Conservation (phyloP, 2,113 vertebrate species). For the Mystacornis crossleyi region DNA sequence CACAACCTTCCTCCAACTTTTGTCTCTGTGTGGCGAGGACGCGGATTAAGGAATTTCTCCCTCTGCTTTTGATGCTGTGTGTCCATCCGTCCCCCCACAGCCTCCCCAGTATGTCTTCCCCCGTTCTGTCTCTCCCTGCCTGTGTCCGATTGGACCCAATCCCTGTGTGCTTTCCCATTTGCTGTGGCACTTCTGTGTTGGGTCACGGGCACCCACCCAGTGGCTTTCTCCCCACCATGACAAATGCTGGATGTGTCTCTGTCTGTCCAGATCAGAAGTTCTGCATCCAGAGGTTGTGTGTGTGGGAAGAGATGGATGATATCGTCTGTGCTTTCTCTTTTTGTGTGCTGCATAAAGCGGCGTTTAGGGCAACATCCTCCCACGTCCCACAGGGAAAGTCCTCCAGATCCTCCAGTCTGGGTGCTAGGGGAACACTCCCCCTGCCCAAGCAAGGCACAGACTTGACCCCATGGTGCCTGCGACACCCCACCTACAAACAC, state of each 20-base stretch:
- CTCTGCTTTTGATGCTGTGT: conserved; percentile 43
- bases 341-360: background rate
- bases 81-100: background rate
- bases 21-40: background rate
- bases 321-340: background rate
- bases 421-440: background rate
- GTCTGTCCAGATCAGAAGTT: background rate
- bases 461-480: background rate
- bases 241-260: background rate
- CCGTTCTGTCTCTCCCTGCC: background rate
- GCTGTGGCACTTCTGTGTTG: background rate
- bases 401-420: background rate
- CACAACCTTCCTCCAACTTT: background rate
- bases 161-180: background rate
- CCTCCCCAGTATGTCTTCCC: background rate
- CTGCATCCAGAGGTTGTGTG: background rate
- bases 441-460: background rate
- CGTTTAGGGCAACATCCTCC: background rate
- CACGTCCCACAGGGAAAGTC: background rate
- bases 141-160: background rate
- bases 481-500: background rate
- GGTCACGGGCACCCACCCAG: fast-evolving
- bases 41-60: conserved; percentile 25
- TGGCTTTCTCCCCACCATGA: background rate
- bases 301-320: background rate